Percentiles rank a stretch among this genome's conserved stretches.
These are phyloP conservation scores for Bombyx mori DNA, from an alignment of 1,140 invertebrate genomes.

Conservation along the genomic window DNA sequence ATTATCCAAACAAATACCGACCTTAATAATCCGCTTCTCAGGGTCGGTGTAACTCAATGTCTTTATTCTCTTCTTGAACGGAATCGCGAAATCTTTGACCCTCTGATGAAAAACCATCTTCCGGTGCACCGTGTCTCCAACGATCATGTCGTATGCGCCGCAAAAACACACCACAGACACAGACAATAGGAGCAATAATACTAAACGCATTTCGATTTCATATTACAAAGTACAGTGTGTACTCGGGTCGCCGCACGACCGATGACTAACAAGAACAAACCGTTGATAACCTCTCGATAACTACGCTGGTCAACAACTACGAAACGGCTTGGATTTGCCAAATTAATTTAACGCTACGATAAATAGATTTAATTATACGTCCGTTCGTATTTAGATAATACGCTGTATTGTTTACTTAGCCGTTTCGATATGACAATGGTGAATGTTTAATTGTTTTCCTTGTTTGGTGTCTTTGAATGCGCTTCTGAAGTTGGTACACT, in stretches of 20 bases:
- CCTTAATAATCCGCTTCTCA: conserved; percentile 59
- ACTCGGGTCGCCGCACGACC: conserved; percentile 29
- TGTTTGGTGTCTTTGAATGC: conserved; percentile 8
- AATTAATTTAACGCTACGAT: background rate
- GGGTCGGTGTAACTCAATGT: conserved; percentile 50
- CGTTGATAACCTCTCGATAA: conserved; percentile 6
- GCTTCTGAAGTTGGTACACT: no score
- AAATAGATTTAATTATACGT: conserved; percentile 1
- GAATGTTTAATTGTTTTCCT: conserved; percentile 8
- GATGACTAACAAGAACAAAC: conserved; percentile 13
- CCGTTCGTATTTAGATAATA: background rate
- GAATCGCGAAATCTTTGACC: conserved; percentile 61
- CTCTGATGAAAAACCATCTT: conserved; percentile 66
- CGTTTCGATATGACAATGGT: conserved; percentile 10
- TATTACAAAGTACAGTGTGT: conserved; percentile 27
- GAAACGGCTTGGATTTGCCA: background rate
- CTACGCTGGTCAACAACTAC: conserved; percentile 16
- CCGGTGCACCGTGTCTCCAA: conserved; percentile 58
- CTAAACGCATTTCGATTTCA: conserved; percentile 43
- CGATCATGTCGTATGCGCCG: conserved; percentile 48
- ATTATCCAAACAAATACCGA: conserved; percentile 12
- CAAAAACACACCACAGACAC: conserved; percentile 37
- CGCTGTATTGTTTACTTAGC: conserved; percentile 5
- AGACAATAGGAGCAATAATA: conserved; percentile 28
- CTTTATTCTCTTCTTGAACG: conserved; percentile 61